Conservation (phyloP, 1,140 invertebrate genomes). For the Andricus grossulariae region DNA sequence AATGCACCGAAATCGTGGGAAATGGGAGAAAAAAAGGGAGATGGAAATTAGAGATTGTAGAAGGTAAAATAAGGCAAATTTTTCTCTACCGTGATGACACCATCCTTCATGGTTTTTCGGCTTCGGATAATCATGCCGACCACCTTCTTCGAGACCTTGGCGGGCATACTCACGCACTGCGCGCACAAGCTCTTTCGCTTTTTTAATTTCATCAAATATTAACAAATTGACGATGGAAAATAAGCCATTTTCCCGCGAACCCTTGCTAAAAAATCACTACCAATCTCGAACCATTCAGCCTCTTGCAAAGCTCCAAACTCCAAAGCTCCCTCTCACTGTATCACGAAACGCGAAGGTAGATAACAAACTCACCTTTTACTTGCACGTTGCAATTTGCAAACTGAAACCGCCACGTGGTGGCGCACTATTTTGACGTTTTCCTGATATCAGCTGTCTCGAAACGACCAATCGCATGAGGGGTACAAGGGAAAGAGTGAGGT, state of each 20-base stretch:
- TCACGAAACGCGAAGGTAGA: neutral
- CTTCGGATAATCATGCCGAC: conserved; percentile 84
- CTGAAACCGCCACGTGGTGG: neutral
- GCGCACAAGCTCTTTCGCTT: conserved; percentile 75
- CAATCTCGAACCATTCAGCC: neutral
- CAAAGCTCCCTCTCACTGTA: neutral
- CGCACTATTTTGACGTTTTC: neutral
- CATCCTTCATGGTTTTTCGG: conserved; percentile 84
- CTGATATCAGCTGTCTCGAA: neutral
- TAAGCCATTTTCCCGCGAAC: conserved; percentile 60
- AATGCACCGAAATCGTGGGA: too few relatives aligned
- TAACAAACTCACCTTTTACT: conserved; percentile 8
- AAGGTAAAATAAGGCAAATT: neutral
- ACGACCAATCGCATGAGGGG: neutral
- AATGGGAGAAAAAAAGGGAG: too few relatives aligned
- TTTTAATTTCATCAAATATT: conserved; percentile 75
- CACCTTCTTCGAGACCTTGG: conserved; percentile 79
- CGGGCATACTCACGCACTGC: conserved; percentile 77
- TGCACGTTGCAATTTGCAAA: neutral
- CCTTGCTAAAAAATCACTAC: neutral
- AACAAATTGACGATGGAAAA: conserved; percentile 52
- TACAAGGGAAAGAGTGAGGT: neutral
- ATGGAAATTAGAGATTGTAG: too few relatives aligned
- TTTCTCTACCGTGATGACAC: conserved; percentile 81
- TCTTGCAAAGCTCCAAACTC: neutral